A percentile compares a stretch with the other conserved stretches of the same genome.
phyloP scores from a whole-genome alignment of 1,140 invertebrate genomes.

The Papilio polyxenes region DNA sequence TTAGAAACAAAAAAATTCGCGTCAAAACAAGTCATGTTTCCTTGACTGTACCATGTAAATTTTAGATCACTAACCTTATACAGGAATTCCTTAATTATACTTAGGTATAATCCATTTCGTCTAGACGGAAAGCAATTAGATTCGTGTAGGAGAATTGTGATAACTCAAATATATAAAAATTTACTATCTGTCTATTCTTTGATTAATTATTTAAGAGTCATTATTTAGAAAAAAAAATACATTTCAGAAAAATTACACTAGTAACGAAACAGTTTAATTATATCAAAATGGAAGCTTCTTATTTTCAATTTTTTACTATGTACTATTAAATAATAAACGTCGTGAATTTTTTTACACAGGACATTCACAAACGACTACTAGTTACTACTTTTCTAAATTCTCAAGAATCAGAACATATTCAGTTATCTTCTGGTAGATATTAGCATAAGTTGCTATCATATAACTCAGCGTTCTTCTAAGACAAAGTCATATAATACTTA shows the following conservation, averaged over 20 bases:
- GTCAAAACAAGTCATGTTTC: neutral
- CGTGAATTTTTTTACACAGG: too few relatives aligned
- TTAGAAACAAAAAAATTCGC: neutral
- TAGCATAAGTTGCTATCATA: neutral
- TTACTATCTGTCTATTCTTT: neutral
- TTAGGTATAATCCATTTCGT: conserved; percentile 19
- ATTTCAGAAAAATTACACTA: neutral
- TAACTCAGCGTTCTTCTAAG: neutral
- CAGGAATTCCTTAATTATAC: conserved; percentile 4
- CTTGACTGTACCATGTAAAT: neutral
- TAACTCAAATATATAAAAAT: neutral
- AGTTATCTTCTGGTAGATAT: too few relatives aligned
- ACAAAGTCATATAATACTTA: conserved; percentile 68
- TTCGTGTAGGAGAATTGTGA: neutral
- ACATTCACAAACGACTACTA: too few relatives aligned
- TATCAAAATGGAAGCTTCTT: too few relatives aligned
- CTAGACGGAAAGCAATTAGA: conserved; percentile 14
- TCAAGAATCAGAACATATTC: too few relatives aligned
- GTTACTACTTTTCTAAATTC: too few relatives aligned
- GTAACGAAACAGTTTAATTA: neutral
- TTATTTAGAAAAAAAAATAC: too few relatives aligned
- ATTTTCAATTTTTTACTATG: too few relatives aligned
- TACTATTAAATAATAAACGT: too few relatives aligned
- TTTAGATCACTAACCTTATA: neutral
- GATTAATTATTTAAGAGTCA: neutral